These are phyloP conservation scores for Cotesia chilonis DNA, from an alignment of 1,140 invertebrate species.

Conservation along the genomic window DNA sequence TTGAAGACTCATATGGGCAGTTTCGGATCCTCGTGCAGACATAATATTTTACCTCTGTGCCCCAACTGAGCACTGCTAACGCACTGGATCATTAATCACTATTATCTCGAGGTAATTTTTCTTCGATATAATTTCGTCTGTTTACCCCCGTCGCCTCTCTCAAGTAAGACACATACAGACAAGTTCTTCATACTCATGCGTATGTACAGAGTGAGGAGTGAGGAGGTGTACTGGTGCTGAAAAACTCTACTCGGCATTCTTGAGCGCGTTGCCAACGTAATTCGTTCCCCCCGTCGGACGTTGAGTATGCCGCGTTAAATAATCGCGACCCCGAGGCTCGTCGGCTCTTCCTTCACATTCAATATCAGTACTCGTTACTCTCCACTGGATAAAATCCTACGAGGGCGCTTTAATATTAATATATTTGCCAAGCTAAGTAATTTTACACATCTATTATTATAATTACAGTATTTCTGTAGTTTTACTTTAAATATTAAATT, in stretches of 20 bases:
- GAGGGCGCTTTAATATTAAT: too few relatives aligned
- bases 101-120: constrained; percentile 62
- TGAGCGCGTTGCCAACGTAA: constrained; percentile 30
- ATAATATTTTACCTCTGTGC: constrained; percentile 21
- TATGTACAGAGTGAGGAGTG: not conserved
- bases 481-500: too few relatives aligned
- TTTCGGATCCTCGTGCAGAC: constrained; percentile 15
- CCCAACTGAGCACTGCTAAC: constrained; percentile 26
- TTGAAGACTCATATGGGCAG: constrained; percentile 12
- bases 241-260: constrained; percentile 7
- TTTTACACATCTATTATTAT: too few relatives aligned
- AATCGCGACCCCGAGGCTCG: constrained; percentile 35
- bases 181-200: not conserved
- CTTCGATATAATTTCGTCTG: constrained; percentile 62
- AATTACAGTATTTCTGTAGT: too few relatives aligned
- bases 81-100: constrained; percentile 59
- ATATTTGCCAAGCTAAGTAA: constrained; percentile 12
- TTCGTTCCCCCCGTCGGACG: constrained; percentile 16
- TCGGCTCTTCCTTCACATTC: constrained; percentile 26
- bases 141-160: constrained; percentile 49
- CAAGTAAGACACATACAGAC: not conserved
- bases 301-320: constrained; percentile 23
- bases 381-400: constrained; percentile 10
- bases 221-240: constrained; percentile 6
- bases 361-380: constrained; percentile 33